These are phyloP conservation scores for Cremastinae sp. DNA, from an alignment of 2,888 invertebrate species.

Conservation along the genomic window DNA sequence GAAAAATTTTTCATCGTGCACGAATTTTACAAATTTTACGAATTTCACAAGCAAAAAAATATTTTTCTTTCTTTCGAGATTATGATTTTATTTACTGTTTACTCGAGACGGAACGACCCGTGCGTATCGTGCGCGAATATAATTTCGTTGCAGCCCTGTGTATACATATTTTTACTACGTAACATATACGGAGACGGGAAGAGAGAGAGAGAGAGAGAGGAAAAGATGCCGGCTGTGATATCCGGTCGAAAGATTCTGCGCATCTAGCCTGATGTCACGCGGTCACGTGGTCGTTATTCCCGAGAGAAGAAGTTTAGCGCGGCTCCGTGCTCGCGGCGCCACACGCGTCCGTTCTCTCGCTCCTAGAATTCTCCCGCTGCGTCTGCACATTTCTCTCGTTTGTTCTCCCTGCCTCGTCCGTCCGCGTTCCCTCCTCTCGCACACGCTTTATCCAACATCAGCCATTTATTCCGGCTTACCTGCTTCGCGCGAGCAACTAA, in stretches of 20 bases:
- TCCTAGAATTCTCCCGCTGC: constrained; percentile 11
- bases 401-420: neutral
- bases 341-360: neutral
- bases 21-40: no score
- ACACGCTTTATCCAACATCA: neutral
- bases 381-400: constrained; percentile 8
- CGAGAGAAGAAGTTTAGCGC: no score
- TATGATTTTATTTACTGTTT: neutral
- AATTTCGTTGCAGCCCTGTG: constrained; percentile 4
- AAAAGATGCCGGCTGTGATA: constrained; percentile 26
- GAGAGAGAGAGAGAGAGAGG: constrained; percentile 7
- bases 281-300: constrained; percentile 30
- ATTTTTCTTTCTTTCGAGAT: no score
- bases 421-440: neutral
- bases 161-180: constrained; percentile 50
- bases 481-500: neutral
- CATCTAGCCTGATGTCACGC: constrained; percentile 50
- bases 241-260: constrained; percentile 51
- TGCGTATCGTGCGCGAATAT: neutral
- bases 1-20: neutral
- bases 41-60: no score
- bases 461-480: neutral
- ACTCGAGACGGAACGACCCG: constrained; percentile 2
- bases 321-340: neutral
- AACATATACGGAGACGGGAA: constrained; percentile 42